phyloP scores from a whole-genome alignment of 2,888 invertebrate genomes.

The Callosobruchus maculatus region DNA sequence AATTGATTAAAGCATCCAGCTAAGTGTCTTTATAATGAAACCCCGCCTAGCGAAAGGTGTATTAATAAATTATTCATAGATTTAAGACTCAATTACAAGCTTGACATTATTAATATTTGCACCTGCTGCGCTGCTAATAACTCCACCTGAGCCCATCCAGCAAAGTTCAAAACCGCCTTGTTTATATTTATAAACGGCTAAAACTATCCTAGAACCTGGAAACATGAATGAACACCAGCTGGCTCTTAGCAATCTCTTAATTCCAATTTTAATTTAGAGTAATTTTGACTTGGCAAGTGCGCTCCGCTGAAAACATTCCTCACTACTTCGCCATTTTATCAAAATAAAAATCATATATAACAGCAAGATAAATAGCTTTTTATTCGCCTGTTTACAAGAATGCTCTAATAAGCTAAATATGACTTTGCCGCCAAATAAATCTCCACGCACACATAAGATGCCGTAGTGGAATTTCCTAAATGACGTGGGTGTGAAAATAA shows the following conservation, averaged over 20 bases:
- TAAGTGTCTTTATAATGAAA: no score
- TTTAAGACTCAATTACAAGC: not conserved
- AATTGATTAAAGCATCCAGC: no score
- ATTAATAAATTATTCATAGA: no score
- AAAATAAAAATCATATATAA: not conserved
- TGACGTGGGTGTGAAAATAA: not conserved
- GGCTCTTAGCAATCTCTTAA: not conserved
- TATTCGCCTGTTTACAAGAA: not conserved
- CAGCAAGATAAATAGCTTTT: not conserved
- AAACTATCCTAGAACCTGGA: not conserved
- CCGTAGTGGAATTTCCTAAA: not conserved
- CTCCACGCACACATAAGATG: not conserved
- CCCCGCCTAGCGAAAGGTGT: no score
- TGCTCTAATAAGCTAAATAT: not conserved
- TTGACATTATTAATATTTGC: not conserved
- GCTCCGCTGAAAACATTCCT: not conserved
- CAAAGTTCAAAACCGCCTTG: not conserved
- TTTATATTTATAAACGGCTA: not conserved
- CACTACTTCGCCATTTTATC: not conserved
- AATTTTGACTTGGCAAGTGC: not conserved
- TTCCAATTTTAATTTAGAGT: not conserved
- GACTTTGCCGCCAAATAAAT: not conserved
- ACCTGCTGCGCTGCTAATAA: not conserved
- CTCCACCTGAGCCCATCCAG: not conserved
- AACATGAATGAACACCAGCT: not conserved